A percentile compares a stretch with the other conserved stretches of the same genome.
phyloP scores from a whole-genome alignment of 2,797 vertebrate species.

The Acridotheres tristis region DNA sequence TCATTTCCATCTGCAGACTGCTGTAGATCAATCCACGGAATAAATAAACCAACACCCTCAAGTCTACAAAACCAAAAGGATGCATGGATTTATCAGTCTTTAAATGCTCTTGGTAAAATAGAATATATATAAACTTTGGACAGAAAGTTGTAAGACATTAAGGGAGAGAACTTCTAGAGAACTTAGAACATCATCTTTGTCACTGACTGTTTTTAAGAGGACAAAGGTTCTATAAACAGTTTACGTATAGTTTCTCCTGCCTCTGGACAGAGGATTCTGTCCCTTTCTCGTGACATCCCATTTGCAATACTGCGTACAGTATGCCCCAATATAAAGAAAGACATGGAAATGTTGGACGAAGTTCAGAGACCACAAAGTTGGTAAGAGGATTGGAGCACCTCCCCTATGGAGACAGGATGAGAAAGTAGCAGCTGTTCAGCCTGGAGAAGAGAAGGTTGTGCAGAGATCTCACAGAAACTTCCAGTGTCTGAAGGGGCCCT shows the following conservation, averaged over 20 bases:
- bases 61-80: background rate
- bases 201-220: background rate
- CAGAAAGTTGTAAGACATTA: background rate
- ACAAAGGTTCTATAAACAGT: background rate
- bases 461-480: fast-evolving
- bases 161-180: background rate
- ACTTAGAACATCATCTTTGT: background rate
- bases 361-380: background rate
- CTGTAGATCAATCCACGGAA: background rate
- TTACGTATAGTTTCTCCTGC: background rate
- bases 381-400: background rate
- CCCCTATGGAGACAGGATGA: background rate
- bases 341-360: background rate
- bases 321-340: background rate
- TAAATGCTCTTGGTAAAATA: background rate
- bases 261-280: background rate
- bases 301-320: background rate
- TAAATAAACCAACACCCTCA: background rate
- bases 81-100: background rate
- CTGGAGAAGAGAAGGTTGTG: background rate
- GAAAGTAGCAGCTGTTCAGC: background rate
- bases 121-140: background rate
- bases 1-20: background rate
- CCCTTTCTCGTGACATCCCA: background rate
- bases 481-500: background rate